Percentiles rank a stretch among this genome's conserved stretches.
Evolutionary conservation across 2,797 vertebrate species (phyloP).

Genomic region (Hipposideros larvatus): DNA sequence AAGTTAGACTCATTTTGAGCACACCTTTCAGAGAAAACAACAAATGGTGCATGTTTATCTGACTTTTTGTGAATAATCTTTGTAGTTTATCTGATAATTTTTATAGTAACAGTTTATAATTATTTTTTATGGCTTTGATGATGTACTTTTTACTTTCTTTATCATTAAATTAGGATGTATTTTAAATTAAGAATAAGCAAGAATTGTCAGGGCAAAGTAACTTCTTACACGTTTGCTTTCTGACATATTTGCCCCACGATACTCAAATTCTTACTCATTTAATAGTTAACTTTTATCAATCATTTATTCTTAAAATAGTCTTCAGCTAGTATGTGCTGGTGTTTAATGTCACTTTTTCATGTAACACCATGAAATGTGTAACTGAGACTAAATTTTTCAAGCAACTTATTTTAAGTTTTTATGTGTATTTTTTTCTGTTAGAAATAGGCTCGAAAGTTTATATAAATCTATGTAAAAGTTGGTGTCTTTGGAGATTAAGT

Average conservation of each 20-base stretch:
- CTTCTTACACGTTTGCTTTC: constrained; percentile 35
- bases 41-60: background rate
- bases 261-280: constrained; percentile 10
- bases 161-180: background rate
- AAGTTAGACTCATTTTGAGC: background rate
- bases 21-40: background rate
- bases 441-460: background rate
- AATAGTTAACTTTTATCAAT: constrained; percentile 49
- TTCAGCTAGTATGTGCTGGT: background rate
- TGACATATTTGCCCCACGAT: background rate
- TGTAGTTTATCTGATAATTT: constrained; percentile 31
- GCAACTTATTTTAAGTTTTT: constrained; percentile 3
- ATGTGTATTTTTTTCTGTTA: background rate
- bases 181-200: constrained; percentile 22
- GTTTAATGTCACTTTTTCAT: background rate
- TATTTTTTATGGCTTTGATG: background rate
- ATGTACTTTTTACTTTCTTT: constrained; percentile 4
- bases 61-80: constrained; percentile 29
- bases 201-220: background rate
- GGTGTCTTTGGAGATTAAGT: constrained; percentile 56
- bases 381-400: background rate
- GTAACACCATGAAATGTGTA: background rate
- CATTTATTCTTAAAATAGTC: constrained; percentile 18
- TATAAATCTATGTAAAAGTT: constrained; percentile 11
- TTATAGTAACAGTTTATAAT: background rate